Conservation (phyloP, 2,888 invertebrate species). For the Drosophila neonasuta region DNA sequence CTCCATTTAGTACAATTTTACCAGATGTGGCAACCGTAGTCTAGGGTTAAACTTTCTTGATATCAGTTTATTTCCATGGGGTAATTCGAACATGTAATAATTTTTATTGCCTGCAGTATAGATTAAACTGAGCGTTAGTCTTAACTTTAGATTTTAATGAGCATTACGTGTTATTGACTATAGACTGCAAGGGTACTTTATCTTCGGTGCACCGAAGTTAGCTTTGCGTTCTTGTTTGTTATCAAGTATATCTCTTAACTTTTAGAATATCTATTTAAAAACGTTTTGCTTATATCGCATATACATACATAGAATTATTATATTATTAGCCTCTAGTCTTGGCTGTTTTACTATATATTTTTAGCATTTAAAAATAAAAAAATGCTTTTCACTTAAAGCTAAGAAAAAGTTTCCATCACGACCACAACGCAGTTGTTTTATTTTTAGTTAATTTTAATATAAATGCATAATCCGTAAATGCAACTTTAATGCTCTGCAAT, state of each 20-base stretch:
- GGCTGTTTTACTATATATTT: constrained; percentile 28
- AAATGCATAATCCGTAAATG: constrained; percentile 68
- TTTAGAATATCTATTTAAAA: constrained; percentile 66
- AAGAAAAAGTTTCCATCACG: constrained; percentile 59
- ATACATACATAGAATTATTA: constrained; percentile 38
- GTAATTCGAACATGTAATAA: constrained; percentile 8
- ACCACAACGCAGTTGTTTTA: constrained; percentile 41
- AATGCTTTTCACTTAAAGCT: constrained; percentile 52
- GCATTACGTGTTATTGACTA: neutral
- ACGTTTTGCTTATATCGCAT: constrained; percentile 60
- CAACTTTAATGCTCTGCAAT: constrained; percentile 43
- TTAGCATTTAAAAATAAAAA: constrained; percentile 44
- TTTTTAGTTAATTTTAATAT: constrained; percentile 41
- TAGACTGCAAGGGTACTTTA: constrained; percentile 28
- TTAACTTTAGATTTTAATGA: neutral
- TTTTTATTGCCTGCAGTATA: constrained; percentile 10
- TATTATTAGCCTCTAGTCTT: constrained; percentile 27
- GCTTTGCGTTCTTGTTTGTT: constrained; percentile 6
- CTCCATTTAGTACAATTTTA: neutral
- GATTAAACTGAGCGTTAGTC: neutral
- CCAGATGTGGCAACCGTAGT: neutral
- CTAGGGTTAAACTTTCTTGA: neutral
- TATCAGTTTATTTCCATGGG: constrained; percentile 12
- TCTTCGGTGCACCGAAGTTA: constrained; percentile 8
- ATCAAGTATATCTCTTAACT: constrained; percentile 43